Evolutionary conservation across 2,797 vertebrate genomes (phyloP).

Genomic region (Typhlichthys subterraneus): DNA sequence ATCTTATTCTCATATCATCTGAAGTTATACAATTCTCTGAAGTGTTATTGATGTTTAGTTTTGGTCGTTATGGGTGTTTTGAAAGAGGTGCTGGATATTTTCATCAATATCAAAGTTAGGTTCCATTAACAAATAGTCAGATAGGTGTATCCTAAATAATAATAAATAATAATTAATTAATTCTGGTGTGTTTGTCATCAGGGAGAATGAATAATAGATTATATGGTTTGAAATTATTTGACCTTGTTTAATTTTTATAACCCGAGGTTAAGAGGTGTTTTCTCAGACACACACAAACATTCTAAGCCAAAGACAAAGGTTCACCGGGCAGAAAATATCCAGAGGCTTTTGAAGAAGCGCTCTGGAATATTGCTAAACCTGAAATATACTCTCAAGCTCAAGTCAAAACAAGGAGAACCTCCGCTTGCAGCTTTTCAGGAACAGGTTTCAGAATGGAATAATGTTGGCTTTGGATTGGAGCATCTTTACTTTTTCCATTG

Average conservation of each 20-base stretch:
- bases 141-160: not conserved
- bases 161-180: not conserved
- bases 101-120: not conserved
- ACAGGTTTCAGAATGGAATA: slow-evolving; percentile 33
- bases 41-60: not conserved
- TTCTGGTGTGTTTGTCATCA: slow-evolving; percentile 1
- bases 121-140: not conserved
- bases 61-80: not conserved
- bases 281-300: slow-evolving; percentile 3
- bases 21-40: not conserved
- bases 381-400: slow-evolving; percentile 19
- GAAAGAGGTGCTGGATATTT: not conserved
- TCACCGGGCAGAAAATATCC: slow-evolving; percentile 11
- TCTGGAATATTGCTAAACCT: slow-evolving; percentile 24
- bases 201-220: not conserved
- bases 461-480: slow-evolving; percentile 40
- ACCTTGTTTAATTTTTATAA: not conserved
- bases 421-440: slow-evolving; percentile 38
- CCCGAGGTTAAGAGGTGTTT: not conserved
- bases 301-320: slow-evolving; percentile 4
- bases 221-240: not conserved
- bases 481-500: slow-evolving; percentile 41
- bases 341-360: slow-evolving; percentile 23
- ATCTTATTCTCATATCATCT: slow-evolving; percentile 1
- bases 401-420: slow-evolving; percentile 28